These are phyloP conservation scores for Antedon mediterranea DNA, from an alignment of 53 echinoderm and acorn worm genomes.

Conservation along the genomic window DNA sequence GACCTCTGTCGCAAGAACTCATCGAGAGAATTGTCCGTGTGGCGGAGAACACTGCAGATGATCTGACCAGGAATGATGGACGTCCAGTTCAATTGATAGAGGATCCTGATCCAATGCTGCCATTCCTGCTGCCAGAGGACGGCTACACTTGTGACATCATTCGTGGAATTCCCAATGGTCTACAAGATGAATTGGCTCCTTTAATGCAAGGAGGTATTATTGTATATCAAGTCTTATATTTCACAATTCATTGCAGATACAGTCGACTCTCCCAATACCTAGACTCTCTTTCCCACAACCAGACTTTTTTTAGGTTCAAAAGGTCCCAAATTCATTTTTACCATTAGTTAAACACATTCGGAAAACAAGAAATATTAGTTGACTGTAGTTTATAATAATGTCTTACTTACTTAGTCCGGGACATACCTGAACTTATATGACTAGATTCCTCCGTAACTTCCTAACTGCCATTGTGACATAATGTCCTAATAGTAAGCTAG, in stretches of 20 bases:
- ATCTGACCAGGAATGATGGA: conserved; percentile 31
- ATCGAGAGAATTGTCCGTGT: conserved; percentile 55
- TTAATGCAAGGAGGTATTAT: conserved; percentile 53
- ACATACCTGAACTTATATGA: no score
- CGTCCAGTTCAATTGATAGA: conserved; percentile 67
- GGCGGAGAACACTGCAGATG: conserved; percentile 38
- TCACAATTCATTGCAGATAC: not conserved
- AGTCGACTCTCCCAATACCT: not conserved
- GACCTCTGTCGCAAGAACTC: conserved; percentile 42
- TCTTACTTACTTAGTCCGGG: no score
- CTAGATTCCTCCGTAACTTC: no score
- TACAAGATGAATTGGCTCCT: conserved; percentile 81
- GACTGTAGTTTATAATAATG: no score
- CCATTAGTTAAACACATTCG: no score
- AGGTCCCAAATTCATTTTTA: no score
- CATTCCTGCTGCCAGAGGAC: conserved; percentile 83
- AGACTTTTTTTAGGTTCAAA: no score
- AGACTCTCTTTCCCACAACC: no score
- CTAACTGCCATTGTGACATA: no score
- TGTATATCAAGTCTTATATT: not conserved
- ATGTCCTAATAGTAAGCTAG: no score
- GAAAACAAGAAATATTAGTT: no score
- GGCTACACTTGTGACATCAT: conserved; percentile 92
- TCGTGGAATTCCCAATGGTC: conserved; percentile 73
- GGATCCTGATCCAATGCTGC: conserved; percentile 68